Percentiles rank a stretch among this genome's conserved stretches.
phyloP scores from a whole-genome alignment of 2,888 invertebrate genomes.

The Stenurella melanura region DNA sequence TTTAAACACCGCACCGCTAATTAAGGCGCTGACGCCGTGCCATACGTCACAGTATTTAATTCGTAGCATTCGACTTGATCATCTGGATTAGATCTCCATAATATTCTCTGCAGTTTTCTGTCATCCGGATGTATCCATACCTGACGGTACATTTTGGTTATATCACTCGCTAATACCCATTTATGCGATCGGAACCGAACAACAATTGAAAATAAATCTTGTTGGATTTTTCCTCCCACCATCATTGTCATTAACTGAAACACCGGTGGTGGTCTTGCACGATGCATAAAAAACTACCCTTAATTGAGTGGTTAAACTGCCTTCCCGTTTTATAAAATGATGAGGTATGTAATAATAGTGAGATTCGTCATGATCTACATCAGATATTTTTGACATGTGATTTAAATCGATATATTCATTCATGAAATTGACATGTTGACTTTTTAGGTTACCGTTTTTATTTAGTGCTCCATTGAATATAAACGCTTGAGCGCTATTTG shows the following conservation, averaged over 20 bases:
- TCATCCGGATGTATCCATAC: slow-evolving; percentile 18
- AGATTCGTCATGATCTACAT: too few relatives aligned
- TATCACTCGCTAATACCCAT: slow-evolving; percentile 16
- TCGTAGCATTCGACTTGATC: background rate
- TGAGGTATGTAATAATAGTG: slow-evolving; percentile 55
- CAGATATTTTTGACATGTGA: slow-evolving; percentile 38
- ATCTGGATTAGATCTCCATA: slow-evolving; percentile 1
- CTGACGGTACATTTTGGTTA: slow-evolving; percentile 24
- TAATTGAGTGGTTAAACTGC: slow-evolving; percentile 56
- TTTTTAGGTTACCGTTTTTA: background rate
- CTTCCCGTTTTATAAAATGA: slow-evolving; percentile 56
- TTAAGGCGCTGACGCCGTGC: slow-evolving; percentile 7
- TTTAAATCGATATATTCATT: slow-evolving; percentile 45
- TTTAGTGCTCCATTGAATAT: slow-evolving; percentile 2
- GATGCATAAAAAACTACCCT: slow-evolving; percentile 60
- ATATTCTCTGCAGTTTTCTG: slow-evolving; percentile 30
- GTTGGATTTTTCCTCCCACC: slow-evolving; percentile 54
- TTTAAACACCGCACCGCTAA: slow-evolving; percentile 14
- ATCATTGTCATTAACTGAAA: slow-evolving; percentile 55
- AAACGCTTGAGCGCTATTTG: slow-evolving; percentile 13
- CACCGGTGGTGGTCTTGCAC: slow-evolving; percentile 45
- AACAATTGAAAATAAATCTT: slow-evolving; percentile 56
- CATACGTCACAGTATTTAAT: slow-evolving; percentile 9
- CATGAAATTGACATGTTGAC: slow-evolving; percentile 47
- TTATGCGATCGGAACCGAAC: slow-evolving; percentile 47